These are phyloP conservation scores for Diglossa cyanea DNA, from an alignment of 2,797 vertebrate genomes.

Conservation along the genomic window DNA sequence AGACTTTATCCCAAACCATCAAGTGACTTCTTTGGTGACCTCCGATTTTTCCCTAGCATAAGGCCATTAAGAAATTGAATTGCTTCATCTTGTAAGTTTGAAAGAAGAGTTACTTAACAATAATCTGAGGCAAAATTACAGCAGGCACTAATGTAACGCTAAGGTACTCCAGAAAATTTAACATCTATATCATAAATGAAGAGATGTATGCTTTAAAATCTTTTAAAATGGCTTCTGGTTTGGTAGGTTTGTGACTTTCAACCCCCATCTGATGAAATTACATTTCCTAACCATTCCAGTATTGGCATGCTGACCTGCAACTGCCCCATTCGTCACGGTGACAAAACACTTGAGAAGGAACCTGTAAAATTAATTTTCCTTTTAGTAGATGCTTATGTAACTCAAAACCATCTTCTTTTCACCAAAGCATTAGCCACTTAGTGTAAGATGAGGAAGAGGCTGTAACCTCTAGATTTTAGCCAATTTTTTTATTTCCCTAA, in stretches of 20 bases:
- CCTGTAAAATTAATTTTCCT: background rate
- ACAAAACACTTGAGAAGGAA: background rate
- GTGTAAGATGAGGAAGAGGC: background rate
- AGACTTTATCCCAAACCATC: background rate
- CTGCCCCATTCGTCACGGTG: rapidly evolving
- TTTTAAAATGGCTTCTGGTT: background rate
- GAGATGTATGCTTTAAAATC: background rate
- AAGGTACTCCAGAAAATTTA: background rate
- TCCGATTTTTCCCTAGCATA: background rate
- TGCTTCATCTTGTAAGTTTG: background rate
- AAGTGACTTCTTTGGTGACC: background rate
- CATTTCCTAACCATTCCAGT: background rate
- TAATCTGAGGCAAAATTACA: background rate
- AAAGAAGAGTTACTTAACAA: background rate
- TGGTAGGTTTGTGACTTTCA: background rate
- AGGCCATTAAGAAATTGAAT: background rate
- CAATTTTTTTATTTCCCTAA: background rate
- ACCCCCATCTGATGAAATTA: background rate
- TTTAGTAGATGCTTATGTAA: background rate
- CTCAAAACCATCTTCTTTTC: background rate
- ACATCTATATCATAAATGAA: background rate
- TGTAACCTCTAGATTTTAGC: background rate
- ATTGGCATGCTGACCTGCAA: background rate
- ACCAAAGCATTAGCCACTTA: background rate
- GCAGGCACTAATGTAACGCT: background rate